phyloP scores from a whole-genome alignment of 2,797 vertebrate genomes.

The Lerista edwardsae region DNA sequence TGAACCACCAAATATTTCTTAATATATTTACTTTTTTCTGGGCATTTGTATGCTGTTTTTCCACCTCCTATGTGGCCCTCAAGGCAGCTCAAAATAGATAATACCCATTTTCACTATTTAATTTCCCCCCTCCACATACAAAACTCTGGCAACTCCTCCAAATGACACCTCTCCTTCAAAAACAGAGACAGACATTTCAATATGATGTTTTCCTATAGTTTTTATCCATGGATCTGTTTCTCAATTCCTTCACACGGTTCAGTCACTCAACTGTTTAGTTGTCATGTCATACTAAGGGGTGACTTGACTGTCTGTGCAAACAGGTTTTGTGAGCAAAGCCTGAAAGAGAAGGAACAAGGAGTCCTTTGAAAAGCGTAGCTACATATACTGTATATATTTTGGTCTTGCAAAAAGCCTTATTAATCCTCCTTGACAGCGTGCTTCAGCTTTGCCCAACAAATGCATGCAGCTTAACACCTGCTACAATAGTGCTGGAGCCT shows the following conservation, averaged over 20 bases:
- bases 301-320: constrained; percentile 24
- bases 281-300: constrained; percentile 14
- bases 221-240: constrained; percentile 3
- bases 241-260: neutral
- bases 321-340: constrained; percentile 26
- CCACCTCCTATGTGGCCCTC: too few species aligned
- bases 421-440: constrained; percentile 21
- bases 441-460: constrained; percentile 16
- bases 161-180: neutral
- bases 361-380: constrained; percentile 10
- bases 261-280: constrained; percentile 24
- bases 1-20: too few species aligned
- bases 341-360: constrained; percentile 10
- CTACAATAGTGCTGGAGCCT: neutral
- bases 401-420: constrained; percentile 1
- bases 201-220: neutral
- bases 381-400: constrained; percentile 14
- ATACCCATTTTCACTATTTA: neutral
- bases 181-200: neutral
- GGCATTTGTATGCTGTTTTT: too few species aligned
- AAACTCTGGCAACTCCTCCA: neutral
- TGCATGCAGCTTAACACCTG: constrained; percentile 11
- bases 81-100: too few species aligned
- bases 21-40: too few species aligned
- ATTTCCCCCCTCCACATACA: neutral